These are phyloP conservation scores for Caenorhabditis afra DNA, from an alignment of 2,888 invertebrate genomes.

Conservation along the genomic window DNA sequence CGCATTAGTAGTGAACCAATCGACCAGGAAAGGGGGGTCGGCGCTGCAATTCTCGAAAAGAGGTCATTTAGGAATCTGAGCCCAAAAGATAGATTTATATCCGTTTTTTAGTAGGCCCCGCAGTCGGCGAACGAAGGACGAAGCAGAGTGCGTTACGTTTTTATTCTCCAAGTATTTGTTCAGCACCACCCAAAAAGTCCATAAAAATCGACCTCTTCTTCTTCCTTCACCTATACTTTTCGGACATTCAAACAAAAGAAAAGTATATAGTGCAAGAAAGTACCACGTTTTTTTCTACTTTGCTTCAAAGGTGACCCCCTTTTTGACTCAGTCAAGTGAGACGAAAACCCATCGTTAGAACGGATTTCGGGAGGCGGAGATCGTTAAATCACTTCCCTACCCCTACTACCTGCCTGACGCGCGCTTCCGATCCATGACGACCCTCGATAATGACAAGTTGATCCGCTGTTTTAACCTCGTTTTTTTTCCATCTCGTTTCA, in stretches of 20 bases:
- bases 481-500: conserved; percentile 4
- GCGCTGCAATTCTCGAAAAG: not conserved
- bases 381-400: conserved; percentile 46
- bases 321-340: conserved; percentile 37
- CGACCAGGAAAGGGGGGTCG: too few species aligned
- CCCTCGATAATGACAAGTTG: conserved; percentile 45
- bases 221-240: conserved; percentile 1
- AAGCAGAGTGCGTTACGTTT: conserved; percentile 45
- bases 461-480: conserved; percentile 47
- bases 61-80: conserved; percentile 4
- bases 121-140: conserved; percentile 19
- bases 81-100: conserved; percentile 41
- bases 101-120: conserved; percentile 11
- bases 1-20: conserved; percentile 7
- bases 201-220: conserved; percentile 26
- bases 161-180: conserved; percentile 42
- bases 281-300: conserved; percentile 17
- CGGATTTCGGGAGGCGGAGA: conserved; percentile 4
- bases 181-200: conserved; percentile 43
- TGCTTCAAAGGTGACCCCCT: not conserved
- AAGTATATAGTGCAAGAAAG: not conserved
- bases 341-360: conserved; percentile 37
- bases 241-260: conserved; percentile 16
- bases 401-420: conserved; percentile 14
- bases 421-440: conserved; percentile 8